Percentiles rank a stretch among this genome's conserved stretches.
Evolutionary conservation across 2,888 invertebrate species (phyloP).

Genomic region (Athrips mouffetella): DNA sequence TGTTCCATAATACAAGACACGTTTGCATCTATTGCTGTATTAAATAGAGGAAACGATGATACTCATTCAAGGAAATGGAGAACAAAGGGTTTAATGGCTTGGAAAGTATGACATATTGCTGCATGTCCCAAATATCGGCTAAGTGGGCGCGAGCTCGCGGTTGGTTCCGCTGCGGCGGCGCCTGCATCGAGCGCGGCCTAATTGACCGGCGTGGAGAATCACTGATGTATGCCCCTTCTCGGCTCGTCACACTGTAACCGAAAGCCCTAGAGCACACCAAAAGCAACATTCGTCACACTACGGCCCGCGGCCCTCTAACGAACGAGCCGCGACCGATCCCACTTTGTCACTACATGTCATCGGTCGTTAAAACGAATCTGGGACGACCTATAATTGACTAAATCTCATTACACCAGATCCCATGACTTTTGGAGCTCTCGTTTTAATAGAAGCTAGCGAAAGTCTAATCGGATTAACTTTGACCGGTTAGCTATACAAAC

Average conservation of each 20-base stretch:
- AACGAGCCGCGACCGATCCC: constrained; percentile 42
- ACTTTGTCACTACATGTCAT: constrained; percentile 28
- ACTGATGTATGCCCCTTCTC: constrained; percentile 62
- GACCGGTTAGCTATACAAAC: background rate
- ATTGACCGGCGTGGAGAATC: constrained; percentile 67
- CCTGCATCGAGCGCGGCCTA: constrained; percentile 33
- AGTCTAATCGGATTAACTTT: constrained; percentile 6
- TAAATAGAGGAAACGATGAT: too few species aligned
- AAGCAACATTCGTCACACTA: constrained; percentile 49
- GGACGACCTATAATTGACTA: constrained; percentile 22
- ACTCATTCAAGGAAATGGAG: constrained; percentile 30
- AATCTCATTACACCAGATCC: constrained; percentile 15
- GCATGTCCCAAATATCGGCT: constrained; percentile 8
- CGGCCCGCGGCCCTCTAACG: constrained; percentile 42
- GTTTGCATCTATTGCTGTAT: too few species aligned
- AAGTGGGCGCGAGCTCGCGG: constrained; percentile 26
- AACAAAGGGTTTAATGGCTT: constrained; percentile 4
- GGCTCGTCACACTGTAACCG: constrained; percentile 33
- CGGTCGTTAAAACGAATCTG: constrained; percentile 23
- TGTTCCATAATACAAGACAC: too few species aligned
- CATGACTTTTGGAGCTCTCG: constrained; percentile 6
- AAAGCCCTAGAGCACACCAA: constrained; percentile 34
- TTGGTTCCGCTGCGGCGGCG: constrained; percentile 32
- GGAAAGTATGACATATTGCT: constrained; percentile 21
- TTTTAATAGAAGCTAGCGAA: constrained; percentile 11